Base-by-base conservation (phyloP, 1,140 invertebrate genomes). In the Eufriesea mexicana region DNA sequence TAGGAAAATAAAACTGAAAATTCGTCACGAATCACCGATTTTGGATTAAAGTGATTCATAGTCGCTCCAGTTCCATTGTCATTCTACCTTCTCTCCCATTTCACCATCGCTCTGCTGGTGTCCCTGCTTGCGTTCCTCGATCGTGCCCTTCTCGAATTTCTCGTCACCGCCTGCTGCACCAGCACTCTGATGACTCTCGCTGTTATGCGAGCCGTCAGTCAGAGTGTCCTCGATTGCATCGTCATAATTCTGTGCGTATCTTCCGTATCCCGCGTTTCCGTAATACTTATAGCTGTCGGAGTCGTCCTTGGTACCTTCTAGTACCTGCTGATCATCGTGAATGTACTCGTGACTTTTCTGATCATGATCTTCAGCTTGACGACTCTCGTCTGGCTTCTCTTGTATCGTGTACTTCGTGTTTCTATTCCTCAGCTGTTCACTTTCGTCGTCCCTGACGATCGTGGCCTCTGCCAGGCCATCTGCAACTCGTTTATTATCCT, bases 71-170 rank as follows among this genome's bases (percentile, higher is more conserved):
- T 66, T 4, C 10, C 0, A 42, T 42, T 20, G 9, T 20, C 5
- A 59, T 20, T n/a, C 45, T 18, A 49, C 94, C 90, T 95, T 92
- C 9, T 94, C 79, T 16, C 89, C 92, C 35, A 92, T 92, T 23
- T 94, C 89, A 0, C 90, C 92, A 2, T 91, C 61, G 25, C 84
- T 80, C 8, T 89, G 86, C 14, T 92, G 89, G 59, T 94, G 89
- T 10, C 84, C 91, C 8, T 92, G 83, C 9, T 91, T 54, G 28
- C 91, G 90, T 51, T 94, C 91, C 9, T 86, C 86, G 0, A 90
- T 90, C 18, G 76, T 91, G 12, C 89, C 93, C 83, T 93, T 84
- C 71, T 93, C 91, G 28, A 91, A 88, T 25, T 88, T 88, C 23
- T 91, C 85, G 25, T n/a, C 64, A 6, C 18, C 71, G 49, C 57